A percentile compares a stretch with the other conserved stretches of the same genome.
Evolutionary conservation across 1,140 invertebrate genomes (phyloP).

Genomic region (Ostrea edulis): DNA sequence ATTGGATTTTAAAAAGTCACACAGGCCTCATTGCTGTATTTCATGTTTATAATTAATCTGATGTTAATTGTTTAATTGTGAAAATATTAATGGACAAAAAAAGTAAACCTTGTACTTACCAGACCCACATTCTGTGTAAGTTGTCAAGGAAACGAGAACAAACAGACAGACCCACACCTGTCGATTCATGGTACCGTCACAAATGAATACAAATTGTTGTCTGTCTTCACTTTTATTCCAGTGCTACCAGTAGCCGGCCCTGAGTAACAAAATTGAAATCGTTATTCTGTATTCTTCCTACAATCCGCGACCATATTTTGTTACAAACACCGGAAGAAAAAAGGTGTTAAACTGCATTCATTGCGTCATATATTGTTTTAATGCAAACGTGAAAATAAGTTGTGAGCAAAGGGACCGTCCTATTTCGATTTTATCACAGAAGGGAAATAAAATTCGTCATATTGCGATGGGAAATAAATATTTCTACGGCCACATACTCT

Average conservation of each 20-base stretch:
- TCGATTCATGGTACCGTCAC: neutral
- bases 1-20: no score
- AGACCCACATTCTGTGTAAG: neutral
- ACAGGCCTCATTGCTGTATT: no score
- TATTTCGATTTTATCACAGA: conserved; percentile 8
- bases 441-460: conserved; percentile 2
- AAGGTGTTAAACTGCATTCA: neutral
- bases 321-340: neutral
- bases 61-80: neutral
- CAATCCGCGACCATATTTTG: neutral
- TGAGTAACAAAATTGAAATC: neutral
- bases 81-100: neutral
- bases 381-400: neutral
- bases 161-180: neutral
- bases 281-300: neutral
- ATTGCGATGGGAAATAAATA: conserved; percentile 5
- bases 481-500: conserved; percentile 1
- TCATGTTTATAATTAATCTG: neutral
- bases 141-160: neutral
- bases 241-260: neutral
- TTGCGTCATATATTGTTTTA: neutral
- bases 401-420: neutral
- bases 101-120: neutral
- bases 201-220: neutral
- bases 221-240: neutral